A percentile compares a stretch with the other conserved stretches of the same genome.
phyloP scores from a whole-genome alignment of 2,888 invertebrate genomes.

The Tineola bisselliella region DNA sequence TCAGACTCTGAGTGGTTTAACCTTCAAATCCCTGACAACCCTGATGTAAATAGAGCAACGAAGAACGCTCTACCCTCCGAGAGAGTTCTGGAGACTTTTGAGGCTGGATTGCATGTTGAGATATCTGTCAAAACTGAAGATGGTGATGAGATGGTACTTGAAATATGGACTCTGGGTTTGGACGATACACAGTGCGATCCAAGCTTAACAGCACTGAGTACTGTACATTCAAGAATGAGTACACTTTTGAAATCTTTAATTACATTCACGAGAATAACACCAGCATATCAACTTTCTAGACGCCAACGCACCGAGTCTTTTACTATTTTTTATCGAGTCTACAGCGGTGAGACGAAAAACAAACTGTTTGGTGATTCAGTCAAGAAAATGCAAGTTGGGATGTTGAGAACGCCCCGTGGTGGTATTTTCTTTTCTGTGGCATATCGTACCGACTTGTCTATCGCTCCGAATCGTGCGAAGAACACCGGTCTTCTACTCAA shows the following conservation, averaged over 20 bases:
- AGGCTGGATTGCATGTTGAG: constrained; percentile 82
- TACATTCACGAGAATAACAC: constrained; percentile 89
- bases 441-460: constrained; percentile 92
- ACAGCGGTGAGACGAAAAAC: constrained; percentile 80
- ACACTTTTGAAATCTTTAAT: constrained; percentile 90
- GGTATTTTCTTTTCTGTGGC: constrained; percentile 83
- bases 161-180: constrained; percentile 85
- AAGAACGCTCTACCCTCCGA: constrained; percentile 75
- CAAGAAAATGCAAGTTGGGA: constrained; percentile 84
- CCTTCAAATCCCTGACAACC: constrained; percentile 84
- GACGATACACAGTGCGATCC: constrained; percentile 75
- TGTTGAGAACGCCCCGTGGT: constrained; percentile 88
- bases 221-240: constrained; percentile 93
- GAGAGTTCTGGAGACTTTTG: constrained; percentile 49
- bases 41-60: constrained; percentile 84
- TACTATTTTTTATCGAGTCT: constrained; percentile 89
- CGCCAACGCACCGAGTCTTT: constrained; percentile 90
- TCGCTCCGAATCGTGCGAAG: constrained; percentile 83
- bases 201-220: constrained; percentile 76
- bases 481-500: constrained; percentile 83
- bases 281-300: constrained; percentile 90
- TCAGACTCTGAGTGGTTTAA: constrained; percentile 92
- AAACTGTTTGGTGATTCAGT: constrained; percentile 82
- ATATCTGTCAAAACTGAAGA: constrained; percentile 91
- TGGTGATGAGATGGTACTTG: constrained; percentile 90